These are phyloP conservation scores for Aptenodytes forsteri DNA, from an alignment of 2,113 vertebrate species.

Conservation along the genomic window DNA sequence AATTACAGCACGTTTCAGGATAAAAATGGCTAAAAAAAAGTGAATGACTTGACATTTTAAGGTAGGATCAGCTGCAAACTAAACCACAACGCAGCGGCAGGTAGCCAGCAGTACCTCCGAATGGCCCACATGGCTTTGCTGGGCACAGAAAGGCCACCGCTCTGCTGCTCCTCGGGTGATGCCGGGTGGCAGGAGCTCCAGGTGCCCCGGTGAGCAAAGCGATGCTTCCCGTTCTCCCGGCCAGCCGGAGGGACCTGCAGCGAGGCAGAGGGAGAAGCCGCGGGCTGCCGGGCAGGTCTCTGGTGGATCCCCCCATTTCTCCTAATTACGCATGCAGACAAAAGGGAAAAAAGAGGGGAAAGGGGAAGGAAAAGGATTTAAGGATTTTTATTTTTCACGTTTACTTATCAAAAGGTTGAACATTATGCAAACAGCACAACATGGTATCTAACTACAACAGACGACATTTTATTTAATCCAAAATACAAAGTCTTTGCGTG, in stretches of 20 bases:
- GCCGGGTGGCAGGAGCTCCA: constrained; percentile 64
- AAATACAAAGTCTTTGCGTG: background rate
- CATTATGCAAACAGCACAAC: background rate
- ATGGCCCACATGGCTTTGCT: constrained; percentile 56
- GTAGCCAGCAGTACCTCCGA: constrained; percentile 55
- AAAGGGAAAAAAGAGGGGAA: background rate
- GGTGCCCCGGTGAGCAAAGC: constrained; percentile 30
- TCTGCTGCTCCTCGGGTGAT: background rate
- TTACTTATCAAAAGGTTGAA: background rate
- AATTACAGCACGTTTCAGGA: background rate
- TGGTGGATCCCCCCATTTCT: constrained; percentile 37
- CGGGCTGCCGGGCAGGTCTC: background rate
- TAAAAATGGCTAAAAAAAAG: rapidly evolving
- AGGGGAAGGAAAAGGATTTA: background rate
- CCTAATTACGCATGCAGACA: background rate
- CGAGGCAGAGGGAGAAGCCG: background rate
- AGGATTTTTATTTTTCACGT: background rate
- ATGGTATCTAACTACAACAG: background rate
- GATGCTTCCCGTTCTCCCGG: constrained; percentile 68
- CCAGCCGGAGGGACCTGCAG: background rate
- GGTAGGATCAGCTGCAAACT: background rate
- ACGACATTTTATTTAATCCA: background rate
- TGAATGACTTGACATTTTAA: rapidly evolving
- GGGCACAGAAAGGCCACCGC: constrained; percentile 12
- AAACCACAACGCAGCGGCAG: rapidly evolving